A percentile compares a stretch with the other conserved stretches of the same genome.
These are phyloP conservation scores for Zelostemma sp. DNA, from an alignment of 1,140 invertebrate species.

Conservation along the genomic window DNA sequence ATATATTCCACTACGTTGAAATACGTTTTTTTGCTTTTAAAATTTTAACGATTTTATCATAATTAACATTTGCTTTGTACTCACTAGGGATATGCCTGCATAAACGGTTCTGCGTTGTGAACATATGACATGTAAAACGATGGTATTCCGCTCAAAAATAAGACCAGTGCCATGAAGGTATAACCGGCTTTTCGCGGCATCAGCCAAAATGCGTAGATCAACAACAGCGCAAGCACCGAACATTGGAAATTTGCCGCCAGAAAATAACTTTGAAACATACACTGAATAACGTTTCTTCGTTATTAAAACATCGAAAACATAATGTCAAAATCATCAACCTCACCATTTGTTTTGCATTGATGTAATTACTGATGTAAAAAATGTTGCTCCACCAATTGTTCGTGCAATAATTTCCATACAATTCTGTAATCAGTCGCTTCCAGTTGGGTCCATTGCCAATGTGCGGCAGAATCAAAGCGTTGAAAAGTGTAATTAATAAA, in stretches of 20 bases:
- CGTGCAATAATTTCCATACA: background rate
- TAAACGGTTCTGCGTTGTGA: conserved; percentile 36
- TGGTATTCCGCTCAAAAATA: conserved; percentile 34
- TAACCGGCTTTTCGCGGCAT: conserved; percentile 58
- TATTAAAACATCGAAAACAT: too few species aligned
- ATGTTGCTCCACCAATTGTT: too few species aligned
- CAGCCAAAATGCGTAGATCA: conserved; percentile 65
- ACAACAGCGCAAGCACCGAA: conserved; percentile 66
- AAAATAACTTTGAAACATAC: conserved; percentile 73
- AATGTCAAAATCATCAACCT: too few species aligned
- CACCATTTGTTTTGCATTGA: too few species aligned
- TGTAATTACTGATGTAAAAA: too few species aligned
- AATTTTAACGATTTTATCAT: background rate
- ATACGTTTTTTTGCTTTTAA: too few species aligned
- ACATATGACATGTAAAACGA: conserved; percentile 39
- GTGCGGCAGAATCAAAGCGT: background rate
- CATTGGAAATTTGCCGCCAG: conserved; percentile 72
- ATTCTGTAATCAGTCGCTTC: too few species aligned
- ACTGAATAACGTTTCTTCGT: conserved; percentile 62
- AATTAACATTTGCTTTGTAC: conserved; percentile 21
- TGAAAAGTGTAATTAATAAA: background rate
- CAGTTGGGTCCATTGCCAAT: background rate
- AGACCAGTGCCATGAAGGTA: conserved; percentile 27
- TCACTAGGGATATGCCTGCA: conserved; percentile 42
- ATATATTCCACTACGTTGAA: too few species aligned